Evolutionary conservation across 2,888 invertebrate species (phyloP), one percentile per base, ranked within the genome.

Genomic region (Cosmorhoe ocellata): DNA sequence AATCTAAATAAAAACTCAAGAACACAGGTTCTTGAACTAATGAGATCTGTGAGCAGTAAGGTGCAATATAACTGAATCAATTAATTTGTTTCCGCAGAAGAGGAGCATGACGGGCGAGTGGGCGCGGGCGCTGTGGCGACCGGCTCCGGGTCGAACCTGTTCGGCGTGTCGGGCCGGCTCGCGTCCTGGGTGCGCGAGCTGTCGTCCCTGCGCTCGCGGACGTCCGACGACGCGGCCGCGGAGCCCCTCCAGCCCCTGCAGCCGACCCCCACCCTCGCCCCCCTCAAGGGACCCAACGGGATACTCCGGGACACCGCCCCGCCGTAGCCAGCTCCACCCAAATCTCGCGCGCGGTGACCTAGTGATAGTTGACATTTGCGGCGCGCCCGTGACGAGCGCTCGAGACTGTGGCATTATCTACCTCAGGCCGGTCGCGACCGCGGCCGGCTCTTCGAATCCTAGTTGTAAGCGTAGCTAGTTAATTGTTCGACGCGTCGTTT

Each of bases 171-270:
- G 61, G 89, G 89, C 5, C 85, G 89, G 5, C 83, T 90, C 34
- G 88, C 89, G 53, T 86, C 87, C 58, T 90, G 90, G 90, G 89
- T 89, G 68, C 88, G 88, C 70, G 88, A 89, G 73, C 78, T 90
- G 71, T 83, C 88, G 14, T 84, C 86, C 55, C 81, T 86, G 71
- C 84, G 86, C 51, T 79, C 82, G 69, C 82, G 84, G 58, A 57
- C 69, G 34, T 74, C 77, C 13, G 80, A 83, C 73, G 85, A 84
- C 77, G 85, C 84, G 34, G 85, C 86, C 52, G 85, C 74, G 34
- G 74, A 69, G 61, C 66, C 74, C 36, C 65, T 74, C 62, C 75
- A 74, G 66, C 74, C 75, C 58, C 63, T 71, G 54, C 58, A 39
- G 28, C 52, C 55, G 40, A 43, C 57, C 10, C 48, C 47, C 41